phyloP scores from a whole-genome alignment of 2,113 vertebrate species.

The Mixornis gularis region DNA sequence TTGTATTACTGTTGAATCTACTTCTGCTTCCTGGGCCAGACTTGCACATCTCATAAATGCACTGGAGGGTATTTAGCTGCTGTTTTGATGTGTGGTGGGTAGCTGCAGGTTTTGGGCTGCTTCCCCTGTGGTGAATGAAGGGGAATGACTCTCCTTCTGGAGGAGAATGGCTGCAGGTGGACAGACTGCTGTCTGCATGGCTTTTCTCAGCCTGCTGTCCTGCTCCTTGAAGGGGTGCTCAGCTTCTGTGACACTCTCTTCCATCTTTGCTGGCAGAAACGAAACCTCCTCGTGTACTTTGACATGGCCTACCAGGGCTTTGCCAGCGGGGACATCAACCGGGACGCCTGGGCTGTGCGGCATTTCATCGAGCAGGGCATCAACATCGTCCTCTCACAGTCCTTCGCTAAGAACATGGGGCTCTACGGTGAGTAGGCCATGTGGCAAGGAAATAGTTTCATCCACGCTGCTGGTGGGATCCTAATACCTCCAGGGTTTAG shows the following conservation, averaged over 20 bases:
- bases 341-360: slow-evolving; percentile 93
- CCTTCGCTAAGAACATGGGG: slow-evolving; percentile 98
- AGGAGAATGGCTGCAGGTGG: not conserved
- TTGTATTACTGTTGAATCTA: not conserved
- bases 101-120: not conserved
- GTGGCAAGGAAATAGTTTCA: not conserved
- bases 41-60: not conserved
- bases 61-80: not conserved
- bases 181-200: not conserved
- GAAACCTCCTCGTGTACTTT: slow-evolving; percentile 89
- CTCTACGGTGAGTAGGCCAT: slow-evolving; percentile 84
- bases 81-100: not conserved
- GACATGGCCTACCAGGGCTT: slow-evolving; percentile 99
- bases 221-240: not conserved
- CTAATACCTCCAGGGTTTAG: fast-evolving
- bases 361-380: slow-evolving; percentile 93
- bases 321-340: slow-evolving; percentile 91
- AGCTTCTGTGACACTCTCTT: not conserved
- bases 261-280: slow-evolving; percentile 77
- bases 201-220: not conserved
- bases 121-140: not conserved
- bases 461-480: not conserved
- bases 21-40: not conserved
- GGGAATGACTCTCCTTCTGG: not conserved
- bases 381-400: slow-evolving; percentile 88